Evolutionary conservation across 2,113 vertebrate genomes (phyloP), one percentile per base, ranked within the genome.

Genomic region (Pseudorhombus dupliciocellatus): DNA sequence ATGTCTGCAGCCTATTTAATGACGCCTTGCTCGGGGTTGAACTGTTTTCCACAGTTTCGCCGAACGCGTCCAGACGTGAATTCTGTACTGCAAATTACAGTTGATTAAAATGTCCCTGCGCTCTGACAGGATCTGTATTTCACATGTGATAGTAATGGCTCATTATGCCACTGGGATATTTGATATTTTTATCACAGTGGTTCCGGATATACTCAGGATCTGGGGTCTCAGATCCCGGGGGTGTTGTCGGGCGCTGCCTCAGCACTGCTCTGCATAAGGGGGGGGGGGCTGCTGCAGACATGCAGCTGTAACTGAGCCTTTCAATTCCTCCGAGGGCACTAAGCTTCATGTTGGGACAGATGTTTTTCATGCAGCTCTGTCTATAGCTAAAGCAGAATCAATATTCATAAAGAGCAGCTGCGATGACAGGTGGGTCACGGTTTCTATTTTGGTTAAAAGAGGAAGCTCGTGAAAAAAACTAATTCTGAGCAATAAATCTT

Each of bases 341-440:
- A 71, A 75, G 56, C 66, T 22, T 9, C 51, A 48, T 24, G 44
- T 71, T 61, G 56, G 42, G 86, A 66, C 79, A 83, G 82, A 84
- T 86, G 84, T 73, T 90, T 81, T 77, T 79, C 75, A 80, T 79
- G 77, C 59, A 62, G 67, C 44, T 58, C 31, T 25, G 67, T 79
- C 70, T 57, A 67, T 28, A 58, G 54, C 12, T 57, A 66, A 60
- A 61, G 56, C 60, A 51, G 25, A 31, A 78, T 89, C 83, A 82
- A 73, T 89, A 77, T 77, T 60, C 85, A 83, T 78, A 69, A 81
- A 67, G 15, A 48, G 37, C 78, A 63, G 70, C 80, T 76, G 83
- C 65, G 66, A 24, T 57, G 51, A 73, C 56, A n/a, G 56, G 21
- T 3, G 42, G 80, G 52, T 51, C 71, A 73, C 37, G 66, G 56